Evolutionary conservation across 2,888 invertebrate species (phyloP).

Genomic region (Gisinianus flammeolus): DNA sequence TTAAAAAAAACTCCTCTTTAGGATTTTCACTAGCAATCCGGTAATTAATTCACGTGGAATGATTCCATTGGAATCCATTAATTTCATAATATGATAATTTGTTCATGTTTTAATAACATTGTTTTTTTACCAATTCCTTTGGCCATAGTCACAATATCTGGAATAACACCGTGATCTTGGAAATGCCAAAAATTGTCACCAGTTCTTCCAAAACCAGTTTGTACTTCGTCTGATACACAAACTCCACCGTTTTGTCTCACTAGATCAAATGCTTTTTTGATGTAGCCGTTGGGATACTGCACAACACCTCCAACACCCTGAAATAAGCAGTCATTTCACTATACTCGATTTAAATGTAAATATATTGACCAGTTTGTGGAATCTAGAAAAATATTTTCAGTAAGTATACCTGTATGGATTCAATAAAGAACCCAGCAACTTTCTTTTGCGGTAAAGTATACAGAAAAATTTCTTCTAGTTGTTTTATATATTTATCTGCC

Average conservation of each 20-base stretch:
- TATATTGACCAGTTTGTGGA: too few species aligned
- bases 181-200: conserved; percentile 98
- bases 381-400: too few species aligned
- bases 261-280: conserved; percentile 78
- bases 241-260: conserved; percentile 84
- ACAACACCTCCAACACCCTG: conserved; percentile 90
- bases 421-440: conserved; percentile 89
- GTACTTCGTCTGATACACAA: conserved; percentile 93
- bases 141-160: conserved; percentile 96
- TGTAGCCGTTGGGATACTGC: conserved; percentile 80
- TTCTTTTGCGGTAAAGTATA: conserved; percentile 78
- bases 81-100: too few species aligned
- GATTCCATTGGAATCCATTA: too few species aligned
- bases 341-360: not conserved
- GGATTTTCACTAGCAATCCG: too few species aligned
- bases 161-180: conserved; percentile 79
- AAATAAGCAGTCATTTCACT: not conserved
- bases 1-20: not conserved
- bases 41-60: too few species aligned
- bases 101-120: too few species aligned
- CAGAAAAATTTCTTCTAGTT: conserved; percentile 77
- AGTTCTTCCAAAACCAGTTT: conserved; percentile 94
- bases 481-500: conserved; percentile 78
- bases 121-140: too few species aligned
- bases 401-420: conserved; percentile 79